phyloP scores from a whole-genome alignment of 2,797 vertebrate species.

The Phylloscopus collybita region DNA sequence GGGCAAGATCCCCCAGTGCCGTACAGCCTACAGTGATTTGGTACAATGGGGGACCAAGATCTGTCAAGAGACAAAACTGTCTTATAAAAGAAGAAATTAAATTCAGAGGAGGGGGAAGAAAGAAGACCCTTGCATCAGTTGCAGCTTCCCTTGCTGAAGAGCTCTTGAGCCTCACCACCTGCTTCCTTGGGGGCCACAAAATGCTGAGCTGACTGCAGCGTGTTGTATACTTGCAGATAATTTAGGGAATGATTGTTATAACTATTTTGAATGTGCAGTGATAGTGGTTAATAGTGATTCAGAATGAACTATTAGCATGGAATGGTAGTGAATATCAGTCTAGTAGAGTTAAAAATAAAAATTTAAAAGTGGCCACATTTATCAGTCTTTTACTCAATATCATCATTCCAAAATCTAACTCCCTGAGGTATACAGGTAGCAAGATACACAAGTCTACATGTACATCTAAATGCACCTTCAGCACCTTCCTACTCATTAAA shows the following conservation, averaged over 20 bases:
- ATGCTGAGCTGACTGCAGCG: background rate
- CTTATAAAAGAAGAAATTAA: background rate
- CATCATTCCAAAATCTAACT: background rate
- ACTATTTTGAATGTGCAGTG: background rate
- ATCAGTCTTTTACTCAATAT: background rate
- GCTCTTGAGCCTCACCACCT: background rate
- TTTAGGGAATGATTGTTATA: background rate
- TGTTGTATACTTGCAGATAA: background rate
- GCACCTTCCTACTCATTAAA: background rate
- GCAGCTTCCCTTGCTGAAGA: background rate
- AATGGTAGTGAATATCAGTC: background rate
- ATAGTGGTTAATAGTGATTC: background rate
- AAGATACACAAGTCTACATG: background rate
- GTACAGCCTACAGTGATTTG: background rate
- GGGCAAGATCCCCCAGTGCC: background rate
- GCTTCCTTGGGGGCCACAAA: background rate
- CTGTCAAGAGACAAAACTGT: background rate
- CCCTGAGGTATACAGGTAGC: background rate
- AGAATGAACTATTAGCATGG: background rate
- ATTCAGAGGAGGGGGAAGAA: background rate
- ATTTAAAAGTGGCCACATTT: background rate
- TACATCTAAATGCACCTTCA: background rate
- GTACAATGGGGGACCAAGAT: background rate
- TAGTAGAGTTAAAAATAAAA: background rate
- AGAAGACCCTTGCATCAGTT: background rate